phyloP scores from a whole-genome alignment of 2,797 vertebrate genomes.

The Halcyon leucocephala region DNA sequence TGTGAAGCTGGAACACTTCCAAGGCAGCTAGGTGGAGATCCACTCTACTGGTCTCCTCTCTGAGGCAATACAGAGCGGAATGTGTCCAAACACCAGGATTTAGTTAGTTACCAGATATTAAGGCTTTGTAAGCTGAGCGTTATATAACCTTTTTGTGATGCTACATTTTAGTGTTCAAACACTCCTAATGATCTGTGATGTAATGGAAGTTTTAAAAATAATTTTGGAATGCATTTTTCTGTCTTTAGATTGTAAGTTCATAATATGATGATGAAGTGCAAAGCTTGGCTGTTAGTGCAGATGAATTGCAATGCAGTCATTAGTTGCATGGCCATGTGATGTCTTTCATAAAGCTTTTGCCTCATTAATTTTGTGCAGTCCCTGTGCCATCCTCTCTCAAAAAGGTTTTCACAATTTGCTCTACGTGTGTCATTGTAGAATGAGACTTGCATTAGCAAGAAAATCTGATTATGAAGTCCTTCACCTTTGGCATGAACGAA shows the following conservation, averaged over 20 bases:
- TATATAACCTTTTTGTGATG: background rate
- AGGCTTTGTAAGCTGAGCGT: background rate
- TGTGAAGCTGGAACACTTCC: background rate
- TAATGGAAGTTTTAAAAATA: background rate
- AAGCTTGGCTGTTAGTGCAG: background rate
- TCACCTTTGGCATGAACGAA: background rate
- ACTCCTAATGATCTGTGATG: background rate
- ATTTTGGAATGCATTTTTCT: background rate
- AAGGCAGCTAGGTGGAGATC: background rate
- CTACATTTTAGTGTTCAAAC: background rate
- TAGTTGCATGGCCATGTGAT: background rate
- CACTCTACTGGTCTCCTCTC: background rate
- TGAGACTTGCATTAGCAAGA: background rate
- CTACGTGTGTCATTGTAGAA: background rate
- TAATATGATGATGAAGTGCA: background rate
- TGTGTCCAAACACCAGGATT: background rate
- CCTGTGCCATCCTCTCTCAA: background rate
- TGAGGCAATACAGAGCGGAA: background rate
- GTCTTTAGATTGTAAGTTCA: background rate
- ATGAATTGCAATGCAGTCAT: background rate
- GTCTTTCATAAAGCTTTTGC: background rate
- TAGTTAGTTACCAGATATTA: background rate
- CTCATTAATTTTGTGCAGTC: background rate
- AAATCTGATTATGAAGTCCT: background rate
- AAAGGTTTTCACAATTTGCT: background rate